Conservation (phyloP, 2,113 vertebrate species). For the Pluvianellus socialis region DNA sequence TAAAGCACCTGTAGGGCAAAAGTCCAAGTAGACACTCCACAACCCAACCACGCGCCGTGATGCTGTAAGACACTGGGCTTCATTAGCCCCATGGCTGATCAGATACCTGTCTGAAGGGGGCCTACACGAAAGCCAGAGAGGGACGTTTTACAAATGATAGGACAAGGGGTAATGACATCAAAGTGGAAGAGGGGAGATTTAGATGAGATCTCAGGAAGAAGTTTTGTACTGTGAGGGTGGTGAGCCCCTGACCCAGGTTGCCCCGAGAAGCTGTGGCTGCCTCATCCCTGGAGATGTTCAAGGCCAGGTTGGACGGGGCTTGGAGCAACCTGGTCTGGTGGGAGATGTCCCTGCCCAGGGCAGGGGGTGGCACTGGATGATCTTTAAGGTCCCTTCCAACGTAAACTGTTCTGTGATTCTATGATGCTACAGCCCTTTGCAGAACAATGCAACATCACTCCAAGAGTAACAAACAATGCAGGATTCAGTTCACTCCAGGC, state of each 20-base stretch:
- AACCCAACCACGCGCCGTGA: not conserved
- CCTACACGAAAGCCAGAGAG: not conserved
- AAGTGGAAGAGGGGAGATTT: not conserved
- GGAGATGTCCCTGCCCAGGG: not conserved
- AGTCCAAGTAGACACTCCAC: not conserved
- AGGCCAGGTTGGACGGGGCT: not conserved
- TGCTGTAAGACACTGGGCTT: fast-evolving
- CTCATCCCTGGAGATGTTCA: not conserved
- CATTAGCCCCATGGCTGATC: not conserved
- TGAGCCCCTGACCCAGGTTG: not conserved
- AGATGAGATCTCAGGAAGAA: not conserved
- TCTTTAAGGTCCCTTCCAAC: not conserved
- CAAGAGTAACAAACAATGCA: not conserved
- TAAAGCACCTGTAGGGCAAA: not conserved
- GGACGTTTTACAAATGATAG: not conserved
- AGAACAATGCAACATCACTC: fast-evolving
- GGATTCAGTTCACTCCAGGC: not conserved
- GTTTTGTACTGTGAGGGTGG: not conserved
- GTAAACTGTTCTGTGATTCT: not conserved
- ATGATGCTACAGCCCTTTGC: not conserved
- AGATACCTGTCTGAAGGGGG: not conserved
- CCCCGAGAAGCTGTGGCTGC: not conserved
- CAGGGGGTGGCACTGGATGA: not conserved
- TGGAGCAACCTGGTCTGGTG: not conserved
- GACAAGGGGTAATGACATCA: not conserved